phyloP scores from a whole-genome alignment of 2,113 vertebrate genomes.

The Pungitius pungitius region DNA sequence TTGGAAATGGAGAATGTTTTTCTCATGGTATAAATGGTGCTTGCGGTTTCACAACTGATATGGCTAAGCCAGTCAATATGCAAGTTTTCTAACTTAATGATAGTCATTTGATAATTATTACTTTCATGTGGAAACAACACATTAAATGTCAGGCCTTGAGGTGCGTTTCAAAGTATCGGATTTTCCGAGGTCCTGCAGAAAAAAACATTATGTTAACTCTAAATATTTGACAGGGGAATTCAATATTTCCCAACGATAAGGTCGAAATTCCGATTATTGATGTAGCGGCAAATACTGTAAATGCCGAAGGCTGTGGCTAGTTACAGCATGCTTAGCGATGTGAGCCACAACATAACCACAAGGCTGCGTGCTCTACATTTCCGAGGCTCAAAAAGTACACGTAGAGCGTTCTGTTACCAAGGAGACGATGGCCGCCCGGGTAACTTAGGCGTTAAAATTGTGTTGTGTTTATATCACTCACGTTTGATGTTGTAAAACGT shows the following conservation, averaged over 20 bases:
- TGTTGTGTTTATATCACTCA: background rate
- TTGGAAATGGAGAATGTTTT: background rate
- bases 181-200: background rate
- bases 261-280: too few relatives aligned
- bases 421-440: slow-evolving; percentile 30
- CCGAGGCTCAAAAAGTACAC: background rate
- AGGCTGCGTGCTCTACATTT: background rate
- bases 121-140: background rate
- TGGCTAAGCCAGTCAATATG: background rate
- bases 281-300: too few relatives aligned
- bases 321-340: background rate
- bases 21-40: background rate
- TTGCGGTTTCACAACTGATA: background rate
- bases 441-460: background rate
- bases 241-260: background rate
- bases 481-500: background rate
- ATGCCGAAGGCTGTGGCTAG: fast-evolving
- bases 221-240: background rate
- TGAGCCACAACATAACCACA: background rate
- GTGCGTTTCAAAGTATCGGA: background rate
- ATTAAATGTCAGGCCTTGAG: background rate
- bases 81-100: background rate
- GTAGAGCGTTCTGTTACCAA: slow-evolving; percentile 47
- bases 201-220: background rate
- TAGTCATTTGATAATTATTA: background rate